Base-by-base conservation (phyloP, 2,888 invertebrate genomes). In the Lepidonotus clava region DNA sequence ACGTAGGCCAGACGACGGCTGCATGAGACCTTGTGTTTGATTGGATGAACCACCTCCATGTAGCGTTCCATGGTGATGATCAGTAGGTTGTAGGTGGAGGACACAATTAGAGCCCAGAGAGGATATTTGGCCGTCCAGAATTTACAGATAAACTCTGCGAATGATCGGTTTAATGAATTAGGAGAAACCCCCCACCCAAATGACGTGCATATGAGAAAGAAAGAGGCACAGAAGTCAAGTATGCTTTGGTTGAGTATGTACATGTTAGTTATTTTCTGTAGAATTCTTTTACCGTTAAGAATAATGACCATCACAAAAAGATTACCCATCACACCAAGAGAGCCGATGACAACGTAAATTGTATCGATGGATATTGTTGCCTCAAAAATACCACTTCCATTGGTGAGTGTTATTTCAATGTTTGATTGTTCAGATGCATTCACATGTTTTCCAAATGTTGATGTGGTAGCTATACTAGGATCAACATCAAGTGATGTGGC, bases 221-320 rank as follows among this genome's bases (percentile, higher is more conserved):
- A 38, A 28, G 83, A 83, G 1, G 41, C 86, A 14, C 28, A 28
- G 6, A 40, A 11, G 34, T 86, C 86, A 11, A 83, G 28, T 0
- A 83, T 8, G 67, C 86, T 86, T 40, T 86, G 86, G 83, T 86
- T 86, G 67, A 83, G 38, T 32, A 86, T 83, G 66, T 40, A 83
- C 28, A 83, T 14, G 67, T 86, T 86, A 11, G 86, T 86, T 56
- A 76, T 32, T 51, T 86, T 83, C 51, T 66, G 28, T 2, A 56
- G 46, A 28, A 86, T 41, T 8, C 28, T 46, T 24, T 21, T 46
- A 24, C 46, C 46, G 24, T 40, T 32, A 34, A 61, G 4, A 14
- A 86, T 67, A 5, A 86, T 28, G 21, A 51, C 6, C 1, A 86
- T 32, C 14, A 56, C 51, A 24, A 51, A 41, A 32, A 71, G n/a